Base-by-base conservation (phyloP, 2,888 invertebrate genomes). In the Geotrupes spiniger region DNA sequence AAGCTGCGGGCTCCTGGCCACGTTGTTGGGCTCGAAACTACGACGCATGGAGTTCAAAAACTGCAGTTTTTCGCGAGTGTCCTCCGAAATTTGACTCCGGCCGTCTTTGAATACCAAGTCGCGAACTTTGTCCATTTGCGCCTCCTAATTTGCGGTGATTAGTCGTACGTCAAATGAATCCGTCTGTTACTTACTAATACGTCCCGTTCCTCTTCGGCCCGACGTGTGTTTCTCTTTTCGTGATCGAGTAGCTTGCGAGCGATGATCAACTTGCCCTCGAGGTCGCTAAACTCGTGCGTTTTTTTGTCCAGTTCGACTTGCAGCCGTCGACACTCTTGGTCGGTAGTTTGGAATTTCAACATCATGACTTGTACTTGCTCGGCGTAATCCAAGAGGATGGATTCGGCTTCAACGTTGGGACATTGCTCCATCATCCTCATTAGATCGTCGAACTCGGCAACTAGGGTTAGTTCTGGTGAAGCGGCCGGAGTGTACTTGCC, bases 181-280 rank as follows among this genome's bases (percentile, higher is more conserved):
- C 5, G 6, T 6, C 2, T 25, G 1, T 2, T 15, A 49, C 73
- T 70, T 71, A 88, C 88, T 77, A 88, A 74, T 62, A 80, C 77
- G 70, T 83, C 84, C 52, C 85, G 81, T 49, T 92, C 89, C 53
- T 84, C 78, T 68, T 89, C 82, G 0, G 83, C 83, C 59, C 78
- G 77, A 46, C 82, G 80, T 12, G 88, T 76, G 42, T 81, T 82
- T 52, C 83, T 81, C 60, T 85, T 87, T 64, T 93, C 92, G 51
- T 84, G 81, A 61, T 92, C 92, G 1, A 92, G 74, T 29, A 92
- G 76, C 58, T 85, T 85, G 45, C 92, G 78, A 0, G 90, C 90
- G 69, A 89, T 87, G 58, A 84, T 84, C 52, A 94, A 78, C 68
- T 91, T 90, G 2, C 84, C 83, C 62, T 92, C 89, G 61, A 90